These are phyloP conservation scores for Bettongia penicillata DNA, from an alignment of 2,113 vertebrate genomes.

Conservation along the genomic window DNA sequence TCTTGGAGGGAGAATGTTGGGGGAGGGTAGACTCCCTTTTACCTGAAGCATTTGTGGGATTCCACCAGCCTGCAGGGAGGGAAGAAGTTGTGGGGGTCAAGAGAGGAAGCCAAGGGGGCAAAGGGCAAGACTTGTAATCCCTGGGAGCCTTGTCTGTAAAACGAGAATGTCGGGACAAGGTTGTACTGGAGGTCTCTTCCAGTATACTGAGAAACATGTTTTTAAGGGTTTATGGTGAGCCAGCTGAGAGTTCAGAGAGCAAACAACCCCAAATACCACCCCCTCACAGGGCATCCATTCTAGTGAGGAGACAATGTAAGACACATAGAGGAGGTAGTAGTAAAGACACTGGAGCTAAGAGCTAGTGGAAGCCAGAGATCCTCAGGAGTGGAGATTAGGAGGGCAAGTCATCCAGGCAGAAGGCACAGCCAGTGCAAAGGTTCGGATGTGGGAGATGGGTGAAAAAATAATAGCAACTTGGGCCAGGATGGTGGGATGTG, in stretches of 20 bases:
- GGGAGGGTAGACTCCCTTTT: background rate
- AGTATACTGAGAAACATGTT: background rate
- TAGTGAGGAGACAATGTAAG: too few relatives aligned
- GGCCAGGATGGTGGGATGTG: background rate
- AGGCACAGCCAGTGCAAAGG: background rate
- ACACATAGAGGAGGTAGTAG: background rate
- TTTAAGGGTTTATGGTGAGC: background rate
- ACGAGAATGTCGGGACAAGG: accelerated
- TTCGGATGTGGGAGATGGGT: background rate
- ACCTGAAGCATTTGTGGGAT: background rate
- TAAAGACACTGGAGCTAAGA: too few relatives aligned
- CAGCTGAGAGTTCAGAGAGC: background rate
- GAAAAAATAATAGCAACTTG: background rate
- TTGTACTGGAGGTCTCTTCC: background rate
- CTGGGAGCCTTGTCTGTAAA: background rate
- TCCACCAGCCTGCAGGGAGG: background rate
- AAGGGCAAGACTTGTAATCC: background rate
- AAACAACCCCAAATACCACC: background rate
- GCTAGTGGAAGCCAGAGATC: background rate
- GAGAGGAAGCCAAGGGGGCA: background rate
- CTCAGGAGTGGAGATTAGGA: background rate
- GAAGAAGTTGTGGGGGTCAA: background rate
- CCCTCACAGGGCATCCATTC: too few relatives aligned
- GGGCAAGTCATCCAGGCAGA: too few relatives aligned
- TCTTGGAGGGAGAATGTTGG: background rate